A percentile compares a stretch with the other conserved stretches of the same genome.
phyloP scores from a whole-genome alignment of 2,113 vertebrate species.

The Hoplias malabaricus region DNA sequence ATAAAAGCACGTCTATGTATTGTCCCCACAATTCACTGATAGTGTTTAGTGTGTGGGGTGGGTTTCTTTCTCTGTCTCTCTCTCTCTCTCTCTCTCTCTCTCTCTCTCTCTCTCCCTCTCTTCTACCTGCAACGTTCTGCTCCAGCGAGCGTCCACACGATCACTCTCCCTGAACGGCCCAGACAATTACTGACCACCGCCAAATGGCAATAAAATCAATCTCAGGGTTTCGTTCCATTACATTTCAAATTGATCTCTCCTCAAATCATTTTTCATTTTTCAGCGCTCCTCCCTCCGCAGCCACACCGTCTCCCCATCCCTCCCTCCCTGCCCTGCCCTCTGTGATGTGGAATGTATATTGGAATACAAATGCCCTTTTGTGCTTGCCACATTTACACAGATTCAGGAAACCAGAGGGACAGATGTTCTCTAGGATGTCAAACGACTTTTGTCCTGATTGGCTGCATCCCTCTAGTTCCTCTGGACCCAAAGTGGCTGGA shows the following conservation, averaged over 20 bases:
- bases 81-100: neutral
- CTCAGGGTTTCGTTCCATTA: slow-evolving; percentile 52
- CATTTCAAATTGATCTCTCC: slow-evolving; percentile 48
- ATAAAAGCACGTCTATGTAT: too few relatives aligned
- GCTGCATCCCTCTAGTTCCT: neutral
- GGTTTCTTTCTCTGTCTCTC: neutral
- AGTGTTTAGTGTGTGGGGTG: neutral
- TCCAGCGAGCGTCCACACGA: slow-evolving; percentile 33
- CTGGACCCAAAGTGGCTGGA: neutral
- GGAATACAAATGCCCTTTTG: slow-evolving; percentile 27
- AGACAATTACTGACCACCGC: slow-evolving; percentile 73
- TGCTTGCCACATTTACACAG: slow-evolving; percentile 26
- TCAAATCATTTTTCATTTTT: slow-evolving; percentile 28
- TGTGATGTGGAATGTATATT: neutral
- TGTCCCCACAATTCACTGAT: too few relatives aligned
- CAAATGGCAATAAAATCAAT: slow-evolving; percentile 74
- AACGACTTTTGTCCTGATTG: neutral
- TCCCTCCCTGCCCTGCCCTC: neutral
- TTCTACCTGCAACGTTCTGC: neutral
- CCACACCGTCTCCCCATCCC: neutral
- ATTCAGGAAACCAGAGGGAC: neutral
- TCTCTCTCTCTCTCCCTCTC: neutral
- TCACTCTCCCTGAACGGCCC: slow-evolving; percentile 66
- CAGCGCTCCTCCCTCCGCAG: too few relatives aligned
- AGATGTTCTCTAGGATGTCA: neutral